Conservation (phyloP, 2,113 vertebrate species). For the Platysteira castanea region DNA sequence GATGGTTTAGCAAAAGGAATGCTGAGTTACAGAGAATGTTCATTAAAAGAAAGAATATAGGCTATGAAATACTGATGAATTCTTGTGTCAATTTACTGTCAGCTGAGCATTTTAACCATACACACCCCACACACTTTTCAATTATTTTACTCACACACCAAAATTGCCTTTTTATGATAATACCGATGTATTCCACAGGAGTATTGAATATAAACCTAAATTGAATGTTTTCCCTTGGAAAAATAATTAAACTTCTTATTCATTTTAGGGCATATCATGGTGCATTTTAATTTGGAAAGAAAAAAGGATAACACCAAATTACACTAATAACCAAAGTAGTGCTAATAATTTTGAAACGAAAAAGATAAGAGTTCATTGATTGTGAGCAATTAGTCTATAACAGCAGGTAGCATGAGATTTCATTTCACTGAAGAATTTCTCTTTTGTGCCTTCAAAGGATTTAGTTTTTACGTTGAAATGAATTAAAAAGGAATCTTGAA, state of each 20-base stretch:
- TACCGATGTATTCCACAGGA: background rate
- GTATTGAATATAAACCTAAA: background rate
- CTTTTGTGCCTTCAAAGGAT: background rate
- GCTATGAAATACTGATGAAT: background rate
- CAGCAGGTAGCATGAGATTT: conserved; percentile 41
- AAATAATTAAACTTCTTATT: conserved; percentile 57
- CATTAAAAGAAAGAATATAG: background rate
- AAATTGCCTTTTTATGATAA: background rate
- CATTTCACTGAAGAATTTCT: conserved; percentile 21
- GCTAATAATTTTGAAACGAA: conserved; percentile 49
- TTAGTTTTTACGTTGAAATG: background rate
- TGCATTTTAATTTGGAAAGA: conserved; percentile 34
- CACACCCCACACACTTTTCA: background rate
- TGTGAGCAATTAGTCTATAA: conserved; percentile 49
- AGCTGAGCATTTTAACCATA: background rate
- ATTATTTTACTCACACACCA: background rate
- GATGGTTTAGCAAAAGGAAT: background rate
- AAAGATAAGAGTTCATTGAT: conserved; percentile 37
- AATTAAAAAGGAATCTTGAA: background rate
- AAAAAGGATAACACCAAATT: conserved; percentile 10
- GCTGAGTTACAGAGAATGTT: background rate
- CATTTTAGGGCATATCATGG: background rate
- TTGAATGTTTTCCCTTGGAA: conserved; percentile 38
- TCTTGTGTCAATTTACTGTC: background rate
- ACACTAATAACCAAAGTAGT: conserved; percentile 44